Evolutionary conservation across 1,140 invertebrate genomes (phyloP).

Genomic region (Lepidurus packardi): DNA sequence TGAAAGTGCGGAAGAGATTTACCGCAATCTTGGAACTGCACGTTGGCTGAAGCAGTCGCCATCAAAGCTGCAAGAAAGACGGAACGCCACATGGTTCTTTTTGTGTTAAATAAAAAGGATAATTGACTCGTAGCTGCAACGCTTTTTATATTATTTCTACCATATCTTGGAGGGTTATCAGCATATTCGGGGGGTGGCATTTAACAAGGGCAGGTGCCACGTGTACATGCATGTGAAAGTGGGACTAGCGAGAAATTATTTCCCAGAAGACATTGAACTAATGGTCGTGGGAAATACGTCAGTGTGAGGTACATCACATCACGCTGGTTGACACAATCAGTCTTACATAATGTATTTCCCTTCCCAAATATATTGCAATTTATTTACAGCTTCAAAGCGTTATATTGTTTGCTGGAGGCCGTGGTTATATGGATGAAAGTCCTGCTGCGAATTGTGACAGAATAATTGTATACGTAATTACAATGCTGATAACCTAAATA

Average conservation of each 20-base stretch:
- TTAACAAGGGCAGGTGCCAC: background rate
- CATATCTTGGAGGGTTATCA: background rate
- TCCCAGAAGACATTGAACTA: background rate
- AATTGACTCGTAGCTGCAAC: background rate
- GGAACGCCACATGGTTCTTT: background rate
- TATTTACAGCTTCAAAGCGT: background rate
- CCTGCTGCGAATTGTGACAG: background rate
- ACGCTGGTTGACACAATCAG: background rate
- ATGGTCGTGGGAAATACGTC: background rate
- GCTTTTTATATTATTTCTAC: background rate
- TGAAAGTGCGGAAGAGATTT: background rate
- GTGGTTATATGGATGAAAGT: background rate
- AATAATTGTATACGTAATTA: background rate
- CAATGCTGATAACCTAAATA: constrained; percentile 6
- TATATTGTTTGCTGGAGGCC: background rate
- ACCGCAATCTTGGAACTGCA: background rate
- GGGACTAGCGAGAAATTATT: background rate
- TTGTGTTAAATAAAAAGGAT: background rate
- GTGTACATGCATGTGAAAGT: background rate
- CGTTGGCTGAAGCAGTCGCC: background rate
- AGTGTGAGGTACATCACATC: background rate
- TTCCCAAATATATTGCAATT: background rate
- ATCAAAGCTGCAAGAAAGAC: background rate
- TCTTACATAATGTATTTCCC: background rate
- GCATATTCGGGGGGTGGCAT: background rate